Conservation (phyloP, 2,113 vertebrate genomes). For the Sebastes fasciatus region DNA sequence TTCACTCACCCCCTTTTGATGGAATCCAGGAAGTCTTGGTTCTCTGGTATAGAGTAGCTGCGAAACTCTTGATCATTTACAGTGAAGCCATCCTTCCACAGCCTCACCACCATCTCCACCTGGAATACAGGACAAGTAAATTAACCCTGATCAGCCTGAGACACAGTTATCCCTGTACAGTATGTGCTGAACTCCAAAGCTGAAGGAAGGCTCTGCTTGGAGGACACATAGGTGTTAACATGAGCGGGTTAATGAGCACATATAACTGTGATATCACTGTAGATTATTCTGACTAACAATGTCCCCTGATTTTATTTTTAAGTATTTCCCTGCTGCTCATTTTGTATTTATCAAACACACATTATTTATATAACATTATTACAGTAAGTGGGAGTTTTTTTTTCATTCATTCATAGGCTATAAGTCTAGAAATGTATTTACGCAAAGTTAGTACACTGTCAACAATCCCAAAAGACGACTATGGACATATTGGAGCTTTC, state of each 20-base stretch:
- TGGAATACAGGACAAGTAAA: slow-evolving; percentile 60
- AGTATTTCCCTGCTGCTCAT: background rate
- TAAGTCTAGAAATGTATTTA: background rate
- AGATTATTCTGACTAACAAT: background rate
- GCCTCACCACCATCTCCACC: slow-evolving; percentile 93
- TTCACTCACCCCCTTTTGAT: slow-evolving; percentile 90
- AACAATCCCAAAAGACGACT: background rate
- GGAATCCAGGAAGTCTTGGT: slow-evolving; percentile 94
- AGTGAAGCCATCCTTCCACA: slow-evolving; percentile 98
- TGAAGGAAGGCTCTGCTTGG: background rate
- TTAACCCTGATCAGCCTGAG: background rate
- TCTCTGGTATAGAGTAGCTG: slow-evolving; percentile 88
- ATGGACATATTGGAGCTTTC: background rate
- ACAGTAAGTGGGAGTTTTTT: background rate
- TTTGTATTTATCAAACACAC: background rate
- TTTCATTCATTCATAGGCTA: background rate
- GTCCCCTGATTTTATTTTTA: background rate
- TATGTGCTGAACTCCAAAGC: background rate
- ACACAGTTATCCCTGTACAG: background rate
- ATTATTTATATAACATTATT: background rate
- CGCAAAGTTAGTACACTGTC: background rate
- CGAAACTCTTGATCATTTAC: slow-evolving; percentile 92
- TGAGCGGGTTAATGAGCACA: too few relatives aligned
- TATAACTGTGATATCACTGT: background rate
- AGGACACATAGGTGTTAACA: background rate